A percentile compares a stretch with the other conserved stretches of the same genome.
phyloP scores from a whole-genome alignment of 2,797 vertebrate species.

The Mormyrops boulengeri region DNA sequence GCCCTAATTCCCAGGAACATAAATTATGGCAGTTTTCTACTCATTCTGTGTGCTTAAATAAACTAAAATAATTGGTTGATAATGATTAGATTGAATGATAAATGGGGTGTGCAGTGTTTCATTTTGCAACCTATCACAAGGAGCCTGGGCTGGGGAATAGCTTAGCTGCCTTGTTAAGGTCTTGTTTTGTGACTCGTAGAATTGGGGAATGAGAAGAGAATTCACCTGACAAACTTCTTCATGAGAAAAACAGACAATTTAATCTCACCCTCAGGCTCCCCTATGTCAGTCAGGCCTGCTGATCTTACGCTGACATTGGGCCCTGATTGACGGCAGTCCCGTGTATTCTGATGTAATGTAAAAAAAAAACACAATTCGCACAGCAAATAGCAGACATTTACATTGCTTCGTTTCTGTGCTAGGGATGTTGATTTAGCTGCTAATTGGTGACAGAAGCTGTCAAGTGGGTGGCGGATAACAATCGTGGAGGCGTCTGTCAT shows the following conservation, averaged over 20 bases:
- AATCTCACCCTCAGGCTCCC: conserved; percentile 72
- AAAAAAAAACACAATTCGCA: conserved; percentile 44
- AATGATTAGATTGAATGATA: neutral
- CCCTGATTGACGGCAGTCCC: conserved; percentile 65
- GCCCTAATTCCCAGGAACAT: neutral
- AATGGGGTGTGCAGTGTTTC: neutral
- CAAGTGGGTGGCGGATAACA: conserved; percentile 92
- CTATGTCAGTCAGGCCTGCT: conserved; percentile 49
- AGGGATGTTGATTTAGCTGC: conserved; percentile 98
- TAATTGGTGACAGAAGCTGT: conserved; percentile 99
- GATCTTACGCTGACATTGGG: conserved; percentile 56
- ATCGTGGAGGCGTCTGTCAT: conserved; percentile 81
- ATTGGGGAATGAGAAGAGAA: conserved; percentile 65
- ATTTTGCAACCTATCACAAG: conserved; percentile 92
- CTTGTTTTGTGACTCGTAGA: conserved; percentile 86
- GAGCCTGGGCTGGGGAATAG: conserved; percentile 79
- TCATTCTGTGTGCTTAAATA: neutral
- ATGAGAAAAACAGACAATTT: conserved; percentile 72
- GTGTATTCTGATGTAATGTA: conserved; percentile 67
- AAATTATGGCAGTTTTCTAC: neutral
- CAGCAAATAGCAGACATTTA: conserved; percentile 67
- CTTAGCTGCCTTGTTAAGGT: conserved; percentile 94
- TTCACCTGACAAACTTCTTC: conserved; percentile 88
- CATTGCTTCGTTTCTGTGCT: conserved; percentile 76
- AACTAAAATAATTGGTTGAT: neutral